A percentile compares a stretch with the other conserved stretches of the same genome.
These are phyloP conservation scores for Scaeva pyrastri DNA, from an alignment of 2,888 invertebrate species.

Conservation along the genomic window DNA sequence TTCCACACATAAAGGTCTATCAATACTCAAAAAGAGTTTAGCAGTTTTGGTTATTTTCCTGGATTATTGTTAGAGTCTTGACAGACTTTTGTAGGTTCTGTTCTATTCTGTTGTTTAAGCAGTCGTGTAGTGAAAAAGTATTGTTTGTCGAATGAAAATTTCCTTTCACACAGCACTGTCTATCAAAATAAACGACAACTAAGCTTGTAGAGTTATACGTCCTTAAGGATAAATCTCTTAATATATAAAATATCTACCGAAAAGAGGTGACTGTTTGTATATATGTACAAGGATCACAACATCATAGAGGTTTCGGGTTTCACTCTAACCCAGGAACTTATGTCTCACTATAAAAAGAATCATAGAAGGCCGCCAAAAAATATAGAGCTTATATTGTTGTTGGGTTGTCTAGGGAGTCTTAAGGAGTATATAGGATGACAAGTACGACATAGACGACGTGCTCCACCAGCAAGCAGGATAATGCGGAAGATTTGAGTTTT, in stretches of 20 bases:
- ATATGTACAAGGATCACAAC: slow-evolving; percentile 18
- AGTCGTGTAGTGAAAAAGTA: too few species aligned
- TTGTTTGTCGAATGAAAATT: too few species aligned
- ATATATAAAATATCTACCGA: slow-evolving; percentile 2
- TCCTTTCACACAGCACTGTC: not conserved
- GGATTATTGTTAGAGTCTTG: too few species aligned
- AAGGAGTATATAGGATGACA: not conserved
- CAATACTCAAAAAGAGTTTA: too few species aligned
- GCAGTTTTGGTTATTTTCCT: too few species aligned
- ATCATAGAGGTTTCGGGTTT: slow-evolving; percentile 1
- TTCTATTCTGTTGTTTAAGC: too few species aligned
- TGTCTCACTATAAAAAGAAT: slow-evolving; percentile 1
- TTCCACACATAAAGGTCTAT: too few species aligned
- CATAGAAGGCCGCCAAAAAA: slow-evolving; percentile 33
- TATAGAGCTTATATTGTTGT: slow-evolving; percentile 17
- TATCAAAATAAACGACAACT: not conserved
- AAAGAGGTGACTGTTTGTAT: not conserved
- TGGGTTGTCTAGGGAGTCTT: not conserved
- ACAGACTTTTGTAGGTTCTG: too few species aligned
- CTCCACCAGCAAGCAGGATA: slow-evolving; percentile 25
- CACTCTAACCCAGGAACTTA: slow-evolving; percentile 10
- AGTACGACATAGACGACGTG: not conserved
- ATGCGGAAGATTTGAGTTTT: slow-evolving; percentile 35
- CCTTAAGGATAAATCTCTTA: slow-evolving; percentile 22
- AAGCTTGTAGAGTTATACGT: slow-evolving; percentile 14